Evolutionary conservation across 1,140 invertebrate species (phyloP), one percentile per base, ranked within the genome.

Genomic region (Platyscapa corneri): DNA sequence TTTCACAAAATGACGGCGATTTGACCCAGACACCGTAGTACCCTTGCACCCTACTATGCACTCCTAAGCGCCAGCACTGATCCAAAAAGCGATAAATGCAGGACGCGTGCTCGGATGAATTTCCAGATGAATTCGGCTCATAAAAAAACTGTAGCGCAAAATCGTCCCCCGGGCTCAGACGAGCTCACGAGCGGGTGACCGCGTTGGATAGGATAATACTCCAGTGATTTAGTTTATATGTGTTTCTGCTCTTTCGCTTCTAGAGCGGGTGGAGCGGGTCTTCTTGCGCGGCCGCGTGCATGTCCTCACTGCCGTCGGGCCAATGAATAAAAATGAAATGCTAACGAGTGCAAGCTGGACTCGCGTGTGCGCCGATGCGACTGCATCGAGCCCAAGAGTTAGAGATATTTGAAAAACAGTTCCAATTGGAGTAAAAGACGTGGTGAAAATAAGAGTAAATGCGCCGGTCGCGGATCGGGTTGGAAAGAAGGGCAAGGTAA

Each of bases 291-390:
- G 1, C 37, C 34, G 3, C 37, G n/a, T n/a, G 32, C 30, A 8
- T 20, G 16, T 30, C 72, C 78, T 85, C 67, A 23, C 37, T 37
- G 65, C 85, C 76, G 37, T 80, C 81, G 74, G 70, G 85, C 83
- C 87, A 88, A 90, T 90, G 89, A 88, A 90, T 90, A 89, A 88
- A 88, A 88, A 89, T 90, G 88, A 90, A 89, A 88, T 87, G 87
- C 87, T 90, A 89, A 89, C 87, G 86, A 89, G 87, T 49, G 37
- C 49, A 37, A 30, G n/a, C 23, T 8, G 37, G 37, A 30, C 37
- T 65, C 39, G 27, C 27, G 53, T 12, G 34, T n/a, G 65, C 27
- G 30, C 34, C 34, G 20, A 20, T 39, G n/a, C 18, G 67, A n/a
- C 34, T 7, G 34, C 5, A 8, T 3, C 1, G 34, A 39, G 49